phyloP scores from a whole-genome alignment of 2,113 vertebrate genomes.

The Verasper variegatus region DNA sequence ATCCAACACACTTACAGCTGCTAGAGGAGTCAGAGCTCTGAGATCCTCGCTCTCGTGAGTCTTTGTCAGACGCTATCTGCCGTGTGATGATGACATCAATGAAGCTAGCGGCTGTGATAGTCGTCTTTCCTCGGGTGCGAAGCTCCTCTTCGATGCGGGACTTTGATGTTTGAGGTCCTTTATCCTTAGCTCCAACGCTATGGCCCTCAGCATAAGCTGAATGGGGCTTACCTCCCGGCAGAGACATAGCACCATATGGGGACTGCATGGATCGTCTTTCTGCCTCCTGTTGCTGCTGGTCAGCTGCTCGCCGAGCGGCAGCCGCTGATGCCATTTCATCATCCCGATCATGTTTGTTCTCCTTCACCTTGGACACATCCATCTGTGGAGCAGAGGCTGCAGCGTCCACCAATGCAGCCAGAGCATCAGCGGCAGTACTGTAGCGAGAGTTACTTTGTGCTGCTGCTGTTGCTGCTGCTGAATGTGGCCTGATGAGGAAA shows the following conservation, averaged over 20 bases:
- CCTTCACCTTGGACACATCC: conserved; percentile 93
- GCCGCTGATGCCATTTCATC: conserved; percentile 83
- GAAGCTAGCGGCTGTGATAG: conserved; percentile 98
- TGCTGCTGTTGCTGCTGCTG: conserved; percentile 74
- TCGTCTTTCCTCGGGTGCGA: conserved; percentile 95
- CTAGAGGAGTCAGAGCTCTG: conserved; percentile 96
- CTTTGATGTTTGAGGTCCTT: conserved; percentile 90
- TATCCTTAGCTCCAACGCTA: conserved; percentile 87
- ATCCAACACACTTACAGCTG: conserved; percentile 86
- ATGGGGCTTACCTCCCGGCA: conserved; percentile 87
- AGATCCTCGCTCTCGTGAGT: conserved; percentile 92
- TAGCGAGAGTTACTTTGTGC: conserved; percentile 90
- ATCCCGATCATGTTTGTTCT: conserved; percentile 91
- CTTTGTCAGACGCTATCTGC: conserved; percentile 97
- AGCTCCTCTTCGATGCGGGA: conserved; percentile 98
- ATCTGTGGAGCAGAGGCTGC: conserved; percentile 95
- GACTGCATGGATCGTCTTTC: conserved; percentile 84
- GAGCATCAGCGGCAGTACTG: conserved; percentile 93
- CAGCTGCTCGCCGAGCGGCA: conserved; percentile 80
- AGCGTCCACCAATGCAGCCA: conserved; percentile 95
- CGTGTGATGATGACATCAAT: conserved; percentile 99
- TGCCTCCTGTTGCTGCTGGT: conserved; percentile 82
- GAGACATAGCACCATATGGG: conserved; percentile 74
- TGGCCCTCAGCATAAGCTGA: conserved; percentile 86
- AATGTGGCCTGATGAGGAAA: conserved; percentile 73